These are phyloP conservation scores for Aphidius colemani DNA, from an alignment of 2,888 invertebrate genomes.

Conservation along the genomic window DNA sequence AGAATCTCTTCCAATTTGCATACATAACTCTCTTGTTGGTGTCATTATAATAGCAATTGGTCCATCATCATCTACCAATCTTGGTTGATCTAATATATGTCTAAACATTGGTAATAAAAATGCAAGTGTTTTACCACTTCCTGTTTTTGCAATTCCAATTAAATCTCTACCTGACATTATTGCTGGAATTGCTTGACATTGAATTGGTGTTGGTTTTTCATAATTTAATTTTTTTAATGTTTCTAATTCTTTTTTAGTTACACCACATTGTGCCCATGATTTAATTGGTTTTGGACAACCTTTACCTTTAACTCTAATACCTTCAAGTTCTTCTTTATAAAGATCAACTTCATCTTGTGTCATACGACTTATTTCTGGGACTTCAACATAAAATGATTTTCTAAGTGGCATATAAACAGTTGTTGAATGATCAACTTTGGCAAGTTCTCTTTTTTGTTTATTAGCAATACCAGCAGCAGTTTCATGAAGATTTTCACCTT, in stretches of 20 bases:
- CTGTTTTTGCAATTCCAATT: constrained; percentile 99
- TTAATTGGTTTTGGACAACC: constrained; percentile 95
- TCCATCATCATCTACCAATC: constrained; percentile 95
- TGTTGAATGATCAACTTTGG: constrained; percentile 87
- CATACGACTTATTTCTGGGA: constrained; percentile 92
- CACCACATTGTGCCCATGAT: constrained; percentile 98
- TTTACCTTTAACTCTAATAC: constrained; percentile 94
- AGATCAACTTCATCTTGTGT: constrained; percentile 83
- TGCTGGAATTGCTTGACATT: constrained; percentile 95
- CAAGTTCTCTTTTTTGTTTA: constrained; percentile 89
- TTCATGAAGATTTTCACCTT: constrained; percentile 91
- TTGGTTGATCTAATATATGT: constrained; percentile 93
- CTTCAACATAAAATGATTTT: constrained; percentile 97
- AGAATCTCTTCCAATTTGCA: constrained; percentile 97
- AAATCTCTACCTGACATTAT: constrained; percentile 97
- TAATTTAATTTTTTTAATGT: constrained; percentile 87
- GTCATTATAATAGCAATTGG: constrained; percentile 97
- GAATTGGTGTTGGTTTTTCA: constrained; percentile 98
- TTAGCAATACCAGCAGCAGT: constrained; percentile 87
- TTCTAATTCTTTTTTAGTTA: constrained; percentile 93
- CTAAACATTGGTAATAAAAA: constrained; percentile 97
- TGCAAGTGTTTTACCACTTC: constrained; percentile 97
- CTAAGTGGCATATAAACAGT: constrained; percentile 88
- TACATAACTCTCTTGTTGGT: constrained; percentile 95
- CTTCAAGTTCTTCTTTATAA: constrained; percentile 88